Conservation (phyloP, 2,888 invertebrate species). For the Spisula solida region DNA sequence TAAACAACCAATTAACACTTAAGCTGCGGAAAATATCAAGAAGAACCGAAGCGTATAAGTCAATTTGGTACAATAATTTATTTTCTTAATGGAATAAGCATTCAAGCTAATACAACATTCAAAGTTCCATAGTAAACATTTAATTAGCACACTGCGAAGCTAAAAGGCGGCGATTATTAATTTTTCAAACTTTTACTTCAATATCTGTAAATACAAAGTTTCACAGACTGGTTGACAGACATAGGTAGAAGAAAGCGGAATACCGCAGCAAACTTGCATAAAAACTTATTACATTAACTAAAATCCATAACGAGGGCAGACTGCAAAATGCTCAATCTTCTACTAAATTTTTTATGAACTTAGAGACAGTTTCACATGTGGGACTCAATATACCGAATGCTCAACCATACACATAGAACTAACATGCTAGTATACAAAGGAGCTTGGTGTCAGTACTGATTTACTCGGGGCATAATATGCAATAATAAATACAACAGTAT, state of each 20-base stretch:
- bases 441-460: too few species aligned
- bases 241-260: neutral
- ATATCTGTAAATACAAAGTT: neutral
- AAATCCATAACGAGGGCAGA: neutral
- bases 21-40: slow-evolving; percentile 14
- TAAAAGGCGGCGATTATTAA: slow-evolving; percentile 6
- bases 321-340: neutral
- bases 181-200: neutral
- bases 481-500: too few species aligned
- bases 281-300: neutral
- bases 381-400: too few species aligned
- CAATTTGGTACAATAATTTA: slow-evolving; percentile 34
- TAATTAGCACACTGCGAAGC: neutral
- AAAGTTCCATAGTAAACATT: neutral
- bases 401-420: too few species aligned
- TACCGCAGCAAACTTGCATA: neutral
- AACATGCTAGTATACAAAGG: too few species aligned
- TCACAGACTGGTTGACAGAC: neutral
- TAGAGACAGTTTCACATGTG: too few species aligned
- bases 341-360: too few species aligned
- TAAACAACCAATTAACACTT: slow-evolving; percentile 36
- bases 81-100: slow-evolving; percentile 25
- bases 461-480: too few species aligned
- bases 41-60: slow-evolving; percentile 15
- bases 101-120: neutral